Evolutionary conservation across 1,140 invertebrate species (phyloP).

Genomic region (Ylistrum balloti): DNA sequence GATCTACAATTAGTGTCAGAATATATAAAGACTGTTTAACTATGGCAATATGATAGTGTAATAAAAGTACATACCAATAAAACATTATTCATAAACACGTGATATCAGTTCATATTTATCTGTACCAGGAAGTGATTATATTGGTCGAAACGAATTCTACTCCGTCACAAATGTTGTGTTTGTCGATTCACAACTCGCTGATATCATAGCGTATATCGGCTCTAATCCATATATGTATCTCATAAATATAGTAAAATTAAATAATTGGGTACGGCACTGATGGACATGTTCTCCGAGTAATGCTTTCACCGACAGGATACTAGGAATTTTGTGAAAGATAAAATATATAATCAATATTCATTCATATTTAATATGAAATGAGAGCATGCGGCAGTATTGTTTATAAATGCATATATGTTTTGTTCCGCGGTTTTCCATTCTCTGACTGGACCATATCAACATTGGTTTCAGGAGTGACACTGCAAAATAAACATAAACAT

Average conservation of each 20-base stretch:
- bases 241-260: background rate
- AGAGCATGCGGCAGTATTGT: background rate
- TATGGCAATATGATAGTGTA: too few species aligned
- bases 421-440: background rate
- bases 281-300: background rate
- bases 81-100: background rate
- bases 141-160: background rate
- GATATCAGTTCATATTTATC: background rate
- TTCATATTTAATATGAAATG: slow-evolving; percentile 14
- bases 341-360: background rate
- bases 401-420: background rate
- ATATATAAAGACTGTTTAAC: too few species aligned
- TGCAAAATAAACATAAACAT: too few species aligned
- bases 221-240: background rate
- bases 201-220: too few species aligned
- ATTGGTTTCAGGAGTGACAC: too few species aligned
- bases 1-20: too few species aligned
- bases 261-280: background rate
- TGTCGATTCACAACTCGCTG: too few species aligned
- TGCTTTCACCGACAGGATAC: background rate
- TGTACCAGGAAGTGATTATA: background rate
- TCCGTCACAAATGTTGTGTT: background rate
- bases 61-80: background rate
- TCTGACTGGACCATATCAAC: too few species aligned
- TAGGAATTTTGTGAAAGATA: background rate